Evolutionary conservation across 2,888 invertebrate genomes (phyloP).

Genomic region (Mantis religiosa): DNA sequence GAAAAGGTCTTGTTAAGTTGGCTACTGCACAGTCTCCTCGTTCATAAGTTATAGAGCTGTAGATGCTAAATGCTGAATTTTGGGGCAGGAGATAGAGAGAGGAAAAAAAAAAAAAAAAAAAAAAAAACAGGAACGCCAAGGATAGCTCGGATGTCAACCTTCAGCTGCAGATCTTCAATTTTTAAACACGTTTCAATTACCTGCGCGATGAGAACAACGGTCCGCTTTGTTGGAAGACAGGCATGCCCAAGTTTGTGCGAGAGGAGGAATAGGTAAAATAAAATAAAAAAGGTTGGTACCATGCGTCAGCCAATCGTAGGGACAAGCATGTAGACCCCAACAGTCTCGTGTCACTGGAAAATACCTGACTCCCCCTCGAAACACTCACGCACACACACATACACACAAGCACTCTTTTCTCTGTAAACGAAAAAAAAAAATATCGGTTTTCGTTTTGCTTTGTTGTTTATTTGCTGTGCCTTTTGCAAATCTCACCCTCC

Average conservation of each 20-base stretch:
- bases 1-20: neutral
- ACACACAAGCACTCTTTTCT: constrained; percentile 2
- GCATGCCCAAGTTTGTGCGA: constrained; percentile 17
- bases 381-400: neutral
- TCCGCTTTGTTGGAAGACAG: constrained; percentile 28
- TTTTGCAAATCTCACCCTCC: constrained; percentile 6
- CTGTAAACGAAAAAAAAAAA: constrained; percentile 6
- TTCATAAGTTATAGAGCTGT: neutral
- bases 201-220: constrained; percentile 28
- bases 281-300: constrained; percentile 1
- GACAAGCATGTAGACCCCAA: constrained; percentile 8
- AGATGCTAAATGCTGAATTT: constrained; percentile 7
- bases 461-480: neutral
- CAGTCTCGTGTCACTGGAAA: constrained; percentile 15
- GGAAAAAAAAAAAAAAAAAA: too few relatives aligned
- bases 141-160: constrained; percentile 18
- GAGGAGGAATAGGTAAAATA: constrained; percentile 2
- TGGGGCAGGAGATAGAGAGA: too few relatives aligned
- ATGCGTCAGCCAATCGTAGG: constrained; percentile 20
- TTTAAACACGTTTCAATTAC: constrained; percentile 31
- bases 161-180: constrained; percentile 29
- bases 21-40: neutral
- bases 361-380: neutral
- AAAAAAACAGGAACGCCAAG: neutral
- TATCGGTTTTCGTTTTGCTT: constrained; percentile 2